Conservation (phyloP, 2,888 invertebrate species). For the Emesis furor region DNA sequence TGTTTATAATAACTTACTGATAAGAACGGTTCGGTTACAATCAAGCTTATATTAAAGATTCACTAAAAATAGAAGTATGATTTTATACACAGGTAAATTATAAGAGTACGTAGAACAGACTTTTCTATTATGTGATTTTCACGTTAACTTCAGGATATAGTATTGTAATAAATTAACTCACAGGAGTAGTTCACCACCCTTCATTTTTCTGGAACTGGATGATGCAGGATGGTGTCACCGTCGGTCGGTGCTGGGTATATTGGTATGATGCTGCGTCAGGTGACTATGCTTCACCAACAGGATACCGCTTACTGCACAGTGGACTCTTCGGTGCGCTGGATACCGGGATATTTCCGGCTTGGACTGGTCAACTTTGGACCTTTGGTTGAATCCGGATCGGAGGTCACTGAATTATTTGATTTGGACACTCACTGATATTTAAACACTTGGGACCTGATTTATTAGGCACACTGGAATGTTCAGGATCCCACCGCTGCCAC, state of each 20-base stretch:
- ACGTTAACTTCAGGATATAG: background rate
- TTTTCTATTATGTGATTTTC: no score
- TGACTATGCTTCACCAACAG: background rate
- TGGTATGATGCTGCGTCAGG: background rate
- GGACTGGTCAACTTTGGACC: background rate
- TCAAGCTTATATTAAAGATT: no score
- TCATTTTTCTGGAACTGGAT: background rate
- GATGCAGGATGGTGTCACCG: background rate
- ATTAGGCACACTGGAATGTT: background rate
- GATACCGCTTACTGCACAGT: no score
- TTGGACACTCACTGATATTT: background rate
- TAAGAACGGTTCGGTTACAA: no score
- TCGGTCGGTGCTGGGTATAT: constrained; percentile 6
- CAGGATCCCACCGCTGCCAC: background rate
- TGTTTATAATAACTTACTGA: background rate
- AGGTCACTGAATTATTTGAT: background rate
- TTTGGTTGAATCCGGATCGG: constrained; percentile 5
- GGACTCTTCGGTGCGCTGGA: no score
- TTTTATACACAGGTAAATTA: background rate
- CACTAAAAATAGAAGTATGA: background rate
- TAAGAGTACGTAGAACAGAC: no score
- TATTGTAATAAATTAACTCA: constrained; percentile 1
- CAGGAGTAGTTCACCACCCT: constrained; percentile 3
- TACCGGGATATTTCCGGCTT: no score
- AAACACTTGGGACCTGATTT: background rate